A percentile compares a stretch with the other conserved stretches of the same genome.
Evolutionary conservation across 1,140 invertebrate species (phyloP).

Genomic region (Lutraria rhynchaena): DNA sequence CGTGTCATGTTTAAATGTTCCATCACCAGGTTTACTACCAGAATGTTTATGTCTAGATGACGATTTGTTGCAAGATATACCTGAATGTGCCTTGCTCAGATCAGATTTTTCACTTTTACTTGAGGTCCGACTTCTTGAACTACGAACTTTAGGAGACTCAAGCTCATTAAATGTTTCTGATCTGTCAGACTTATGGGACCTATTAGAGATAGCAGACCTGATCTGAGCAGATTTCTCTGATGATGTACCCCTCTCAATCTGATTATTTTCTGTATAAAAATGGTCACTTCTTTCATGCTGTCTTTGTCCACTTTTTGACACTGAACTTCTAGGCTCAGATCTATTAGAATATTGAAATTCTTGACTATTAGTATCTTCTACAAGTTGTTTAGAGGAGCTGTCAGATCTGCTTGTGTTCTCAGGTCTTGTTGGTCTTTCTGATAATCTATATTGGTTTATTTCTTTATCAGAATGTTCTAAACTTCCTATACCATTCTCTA

Average conservation of each 20-base stretch:
- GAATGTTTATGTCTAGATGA: too few species aligned
- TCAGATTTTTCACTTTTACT: too few species aligned
- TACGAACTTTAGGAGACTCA: too few species aligned
- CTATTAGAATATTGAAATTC: neutral
- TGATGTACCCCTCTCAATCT: too few species aligned
- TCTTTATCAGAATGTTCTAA: neutral
- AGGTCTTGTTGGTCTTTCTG: neutral
- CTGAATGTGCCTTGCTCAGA: too few species aligned
- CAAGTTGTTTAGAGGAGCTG: neutral
- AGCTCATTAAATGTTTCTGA: neutral
- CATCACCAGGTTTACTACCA: neutral
- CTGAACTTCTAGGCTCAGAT: constrained; percentile 1
- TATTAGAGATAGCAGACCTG: neutral
- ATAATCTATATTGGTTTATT: neutral
- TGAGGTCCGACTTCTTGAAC: too few species aligned
- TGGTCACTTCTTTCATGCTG: neutral
- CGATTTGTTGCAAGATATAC: too few species aligned
- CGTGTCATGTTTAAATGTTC: too few species aligned
- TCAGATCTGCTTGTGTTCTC: neutral
- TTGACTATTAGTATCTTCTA: neutral
- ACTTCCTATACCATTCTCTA: neutral
- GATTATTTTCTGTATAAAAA: too few species aligned
- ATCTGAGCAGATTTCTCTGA: neutral
- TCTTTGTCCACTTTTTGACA: neutral
- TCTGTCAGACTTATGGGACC: neutral